These are phyloP conservation scores for Prionchulus punctatus DNA, from an alignment of 2,888 invertebrate genomes.

Conservation along the genomic window DNA sequence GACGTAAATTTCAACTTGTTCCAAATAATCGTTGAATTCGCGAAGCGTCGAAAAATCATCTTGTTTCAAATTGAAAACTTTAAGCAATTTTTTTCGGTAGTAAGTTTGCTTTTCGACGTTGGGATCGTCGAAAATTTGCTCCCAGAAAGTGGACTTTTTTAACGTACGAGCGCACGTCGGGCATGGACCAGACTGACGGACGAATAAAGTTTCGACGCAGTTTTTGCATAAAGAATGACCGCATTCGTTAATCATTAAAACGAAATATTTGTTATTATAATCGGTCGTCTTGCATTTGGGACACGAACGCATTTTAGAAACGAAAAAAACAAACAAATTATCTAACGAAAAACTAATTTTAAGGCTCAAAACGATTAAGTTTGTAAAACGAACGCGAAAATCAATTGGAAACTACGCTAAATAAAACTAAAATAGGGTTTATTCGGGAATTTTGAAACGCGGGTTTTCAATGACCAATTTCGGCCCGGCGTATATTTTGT, in stretches of 20 bases:
- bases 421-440: too few relatives aligned
- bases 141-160: constrained; percentile 69
- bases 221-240: constrained; percentile 94
- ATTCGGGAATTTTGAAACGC: constrained; percentile 5
- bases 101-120: constrained; percentile 93
- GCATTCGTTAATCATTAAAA: constrained; percentile 93
- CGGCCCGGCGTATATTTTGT: constrained; percentile 19
- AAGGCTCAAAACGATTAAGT: too few relatives aligned
- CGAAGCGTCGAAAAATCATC: constrained; percentile 67
- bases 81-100: constrained; percentile 65
- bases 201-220: constrained; percentile 84
- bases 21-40: constrained; percentile 89
- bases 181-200: constrained; percentile 88
- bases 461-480: constrained; percentile 23
- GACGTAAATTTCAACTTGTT: constrained; percentile 77
- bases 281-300: constrained; percentile 90
- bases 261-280: constrained; percentile 85
- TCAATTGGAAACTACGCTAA: too few relatives aligned
- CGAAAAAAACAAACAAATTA: too few relatives aligned
- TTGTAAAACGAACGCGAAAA: too few relatives aligned
- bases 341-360: too few relatives aligned
- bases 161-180: constrained; percentile 79
- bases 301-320: constrained; percentile 51
- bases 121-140: constrained; percentile 89
- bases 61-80: constrained; percentile 43